phyloP scores from a whole-genome alignment of 2,797 vertebrate genomes.

The Eleutherodactylus coqui region DNA sequence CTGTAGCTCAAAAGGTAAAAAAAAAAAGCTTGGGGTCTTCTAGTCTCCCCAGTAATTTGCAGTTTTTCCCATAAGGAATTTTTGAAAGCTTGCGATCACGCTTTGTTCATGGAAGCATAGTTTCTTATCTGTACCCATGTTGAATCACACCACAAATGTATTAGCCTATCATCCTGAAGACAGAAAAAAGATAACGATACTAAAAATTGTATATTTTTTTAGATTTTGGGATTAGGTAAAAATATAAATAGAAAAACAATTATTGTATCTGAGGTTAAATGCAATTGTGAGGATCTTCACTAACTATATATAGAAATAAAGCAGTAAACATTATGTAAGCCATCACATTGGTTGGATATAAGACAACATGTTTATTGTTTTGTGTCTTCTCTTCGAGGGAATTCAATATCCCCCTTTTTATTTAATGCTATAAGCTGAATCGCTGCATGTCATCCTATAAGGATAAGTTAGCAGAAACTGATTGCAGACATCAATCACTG shows the following conservation, averaged over 20 bases:
- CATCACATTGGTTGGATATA: slow-evolving; percentile 38
- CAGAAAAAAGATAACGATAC: background rate
- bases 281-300: background rate
- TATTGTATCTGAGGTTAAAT: background rate
- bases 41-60: too few species aligned
- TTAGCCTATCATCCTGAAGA: background rate
- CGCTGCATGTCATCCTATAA: slow-evolving; percentile 54
- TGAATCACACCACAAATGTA: too few species aligned
- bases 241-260: background rate
- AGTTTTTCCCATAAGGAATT: too few species aligned
- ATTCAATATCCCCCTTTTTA: slow-evolving; percentile 63
- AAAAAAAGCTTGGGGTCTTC: too few species aligned
- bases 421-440: slow-evolving; percentile 58
- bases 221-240: background rate
- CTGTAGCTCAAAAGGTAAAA: too few species aligned
- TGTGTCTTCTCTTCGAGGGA: slow-evolving; percentile 45
- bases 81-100: too few species aligned
- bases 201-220: background rate
- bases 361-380: slow-evolving; percentile 58
- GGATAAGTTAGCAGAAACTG: slow-evolving; percentile 49
- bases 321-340: slow-evolving; percentile 24
- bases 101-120: too few species aligned
- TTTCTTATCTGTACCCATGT: too few species aligned
- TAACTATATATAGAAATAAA: slow-evolving; percentile 30
- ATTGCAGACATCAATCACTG: slow-evolving; percentile 61